These are phyloP conservation scores for Vultur gryphus DNA, from an alignment of 2,797 vertebrate genomes.

Conservation along the genomic window DNA sequence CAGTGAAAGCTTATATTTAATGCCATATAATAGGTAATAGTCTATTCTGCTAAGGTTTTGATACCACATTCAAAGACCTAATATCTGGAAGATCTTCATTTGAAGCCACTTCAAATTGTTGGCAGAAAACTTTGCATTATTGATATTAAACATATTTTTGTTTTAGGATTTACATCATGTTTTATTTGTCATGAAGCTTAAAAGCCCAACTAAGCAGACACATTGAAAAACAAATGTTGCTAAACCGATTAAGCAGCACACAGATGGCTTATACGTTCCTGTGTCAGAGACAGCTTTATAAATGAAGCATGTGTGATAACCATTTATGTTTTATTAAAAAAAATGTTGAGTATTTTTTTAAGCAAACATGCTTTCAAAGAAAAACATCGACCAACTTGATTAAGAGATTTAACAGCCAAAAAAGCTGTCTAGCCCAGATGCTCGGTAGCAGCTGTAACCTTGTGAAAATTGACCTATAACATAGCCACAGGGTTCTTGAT, in stretches of 20 bases:
- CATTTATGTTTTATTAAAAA: not conserved
- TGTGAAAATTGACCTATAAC: conserved; percentile 66
- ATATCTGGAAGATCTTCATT: not conserved
- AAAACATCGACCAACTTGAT: not conserved
- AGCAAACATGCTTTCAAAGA: conserved; percentile 10
- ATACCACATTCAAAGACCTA: not conserved
- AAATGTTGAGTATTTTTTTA: not conserved
- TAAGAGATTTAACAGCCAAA: conserved; percentile 18
- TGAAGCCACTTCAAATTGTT: not conserved
- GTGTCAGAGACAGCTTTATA: conserved; percentile 31
- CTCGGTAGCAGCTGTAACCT: conserved; percentile 57
- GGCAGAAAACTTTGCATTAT: not conserved
- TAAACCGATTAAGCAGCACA: conserved; percentile 7
- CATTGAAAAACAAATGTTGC: conserved; percentile 22
- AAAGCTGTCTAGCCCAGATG: conserved; percentile 24
- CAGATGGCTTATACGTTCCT: conserved; percentile 46
- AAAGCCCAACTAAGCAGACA: not conserved
- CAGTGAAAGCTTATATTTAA: not conserved
- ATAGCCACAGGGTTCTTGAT: conserved; percentile 64
- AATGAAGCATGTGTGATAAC: conserved; percentile 12
- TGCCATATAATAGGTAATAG: not conserved
- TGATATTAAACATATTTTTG: conserved; percentile 20
- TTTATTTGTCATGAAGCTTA: not conserved
- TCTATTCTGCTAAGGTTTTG: not conserved
- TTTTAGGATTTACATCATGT: not conserved